A percentile compares a stretch with the other conserved stretches of the same genome.
Conservation (phyloP, 2,888 invertebrate genomes). For the Eugnorisma glareosa region DNA sequence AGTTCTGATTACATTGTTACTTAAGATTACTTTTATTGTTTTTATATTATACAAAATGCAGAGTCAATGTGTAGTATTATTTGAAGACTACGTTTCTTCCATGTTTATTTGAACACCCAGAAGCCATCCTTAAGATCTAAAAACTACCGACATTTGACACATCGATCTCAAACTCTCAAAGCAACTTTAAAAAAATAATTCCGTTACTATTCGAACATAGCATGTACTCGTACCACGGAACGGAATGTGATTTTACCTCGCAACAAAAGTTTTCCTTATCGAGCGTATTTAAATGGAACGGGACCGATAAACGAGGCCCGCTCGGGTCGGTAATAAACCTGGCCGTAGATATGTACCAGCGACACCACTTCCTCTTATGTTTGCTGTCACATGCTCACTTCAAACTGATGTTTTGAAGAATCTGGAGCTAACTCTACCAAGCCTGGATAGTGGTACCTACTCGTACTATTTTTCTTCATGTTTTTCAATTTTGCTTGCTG, state of each 20-base stretch:
- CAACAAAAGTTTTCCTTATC: conserved; percentile 79
- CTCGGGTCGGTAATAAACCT: conserved; percentile 72
- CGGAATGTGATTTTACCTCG: conserved; percentile 72
- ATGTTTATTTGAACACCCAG: neutral
- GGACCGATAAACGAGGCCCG: conserved; percentile 77
- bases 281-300: conserved; percentile 75
- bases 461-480: neutral
- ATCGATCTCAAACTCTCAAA: neutral
- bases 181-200: conserved; percentile 25
- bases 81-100: conserved; percentile 16
- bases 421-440: neutral
- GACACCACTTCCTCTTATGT: conserved; percentile 62
- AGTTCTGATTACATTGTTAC: conserved; percentile 62
- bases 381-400: conserved; percentile 29
- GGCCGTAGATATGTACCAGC: conserved; percentile 68
- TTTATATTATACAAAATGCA: conserved; percentile 73
- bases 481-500: neutral
- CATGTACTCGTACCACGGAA: conserved; percentile 45
- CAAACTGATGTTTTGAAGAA: conserved; percentile 3
- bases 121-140: neutral
- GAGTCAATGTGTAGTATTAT: conserved; percentile 68
- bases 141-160: neutral
- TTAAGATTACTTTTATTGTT: conserved; percentile 71
- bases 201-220: conserved; percentile 51
- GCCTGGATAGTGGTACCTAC: neutral